Evolutionary conservation across 37 sponge, comb jelly and placozoan genomes (phyloP).

Genomic region (Amphimedon queenslandica): DNA sequence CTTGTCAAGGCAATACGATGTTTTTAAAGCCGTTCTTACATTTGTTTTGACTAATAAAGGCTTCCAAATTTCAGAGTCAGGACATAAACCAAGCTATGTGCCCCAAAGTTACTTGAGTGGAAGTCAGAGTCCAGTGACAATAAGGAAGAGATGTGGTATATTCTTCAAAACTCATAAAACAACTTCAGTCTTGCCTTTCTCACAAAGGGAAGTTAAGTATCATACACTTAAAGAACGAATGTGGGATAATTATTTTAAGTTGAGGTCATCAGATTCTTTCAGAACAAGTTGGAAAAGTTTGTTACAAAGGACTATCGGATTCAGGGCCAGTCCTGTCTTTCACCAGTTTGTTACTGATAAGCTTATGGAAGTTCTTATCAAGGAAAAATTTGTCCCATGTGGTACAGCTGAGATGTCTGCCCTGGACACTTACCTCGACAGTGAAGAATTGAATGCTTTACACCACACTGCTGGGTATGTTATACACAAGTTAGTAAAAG

Average conservation of each 20-base stretch:
- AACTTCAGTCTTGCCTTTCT: too few species aligned
- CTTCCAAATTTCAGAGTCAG: too few species aligned
- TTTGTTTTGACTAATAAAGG: too few species aligned
- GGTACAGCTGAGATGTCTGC: not conserved
- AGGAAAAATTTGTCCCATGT: not conserved
- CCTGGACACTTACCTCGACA: not conserved
- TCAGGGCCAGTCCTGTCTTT: not conserved
- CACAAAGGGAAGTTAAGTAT: too few species aligned
- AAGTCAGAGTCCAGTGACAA: too few species aligned
- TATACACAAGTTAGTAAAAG: not conserved
- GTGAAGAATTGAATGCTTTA: conserved; percentile 25
- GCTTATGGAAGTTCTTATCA: not conserved
- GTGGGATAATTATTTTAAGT: not conserved
- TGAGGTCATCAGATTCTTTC: not conserved
- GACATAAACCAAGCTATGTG: too few species aligned
- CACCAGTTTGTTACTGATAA: not conserved
- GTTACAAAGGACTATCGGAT: not conserved
- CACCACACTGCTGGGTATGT: conserved; percentile 38
- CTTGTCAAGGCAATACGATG: too few species aligned
- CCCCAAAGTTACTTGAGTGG: too few species aligned
- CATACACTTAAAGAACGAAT: not conserved
- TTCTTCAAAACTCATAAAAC: too few species aligned
- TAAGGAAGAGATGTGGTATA: too few species aligned
- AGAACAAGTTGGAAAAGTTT: not conserved
- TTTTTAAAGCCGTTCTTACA: too few species aligned